phyloP scores from a whole-genome alignment of 92 coral and sea anemone species.

The Porites evermanni region DNA sequence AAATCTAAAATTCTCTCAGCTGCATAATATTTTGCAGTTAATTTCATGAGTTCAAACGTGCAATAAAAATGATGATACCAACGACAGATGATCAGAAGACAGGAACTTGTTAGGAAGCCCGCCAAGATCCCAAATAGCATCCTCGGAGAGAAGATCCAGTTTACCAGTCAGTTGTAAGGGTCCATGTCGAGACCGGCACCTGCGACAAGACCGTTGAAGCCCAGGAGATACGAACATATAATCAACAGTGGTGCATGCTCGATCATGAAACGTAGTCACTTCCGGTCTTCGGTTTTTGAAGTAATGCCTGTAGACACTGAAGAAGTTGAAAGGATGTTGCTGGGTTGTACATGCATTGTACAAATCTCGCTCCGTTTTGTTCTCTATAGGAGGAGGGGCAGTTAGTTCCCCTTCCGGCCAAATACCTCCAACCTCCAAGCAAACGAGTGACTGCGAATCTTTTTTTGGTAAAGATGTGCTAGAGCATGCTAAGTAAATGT shows the following conservation, averaged over 20 bases:
- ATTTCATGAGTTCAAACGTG: not conserved
- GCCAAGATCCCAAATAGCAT: conserved; percentile 41
- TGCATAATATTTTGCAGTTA: too few relatives aligned
- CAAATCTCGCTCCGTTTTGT: not conserved
- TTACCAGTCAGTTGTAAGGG: conserved; percentile 76
- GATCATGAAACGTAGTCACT: conserved; percentile 89
- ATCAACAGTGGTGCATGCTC: conserved; percentile 88
- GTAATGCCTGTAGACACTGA: conserved; percentile 84
- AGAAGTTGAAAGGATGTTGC: conserved; percentile 67
- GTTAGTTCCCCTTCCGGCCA: conserved; percentile 23
- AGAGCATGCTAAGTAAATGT: not conserved
- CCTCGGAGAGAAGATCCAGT: conserved; percentile 68
- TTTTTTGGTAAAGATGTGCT: not conserved
- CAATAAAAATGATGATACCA: conserved; percentile 83
- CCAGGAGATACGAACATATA: conserved; percentile 82
- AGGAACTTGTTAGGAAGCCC: conserved; percentile 81
- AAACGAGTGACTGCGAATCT: not conserved
- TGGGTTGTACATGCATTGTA: conserved; percentile 12
- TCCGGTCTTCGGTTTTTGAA: conserved; percentile 57
- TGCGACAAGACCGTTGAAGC: conserved; percentile 6
- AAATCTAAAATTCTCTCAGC: not conserved
- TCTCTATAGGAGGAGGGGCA: not conserved
- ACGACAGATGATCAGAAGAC: conserved; percentile 94
- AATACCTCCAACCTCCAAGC: not conserved
- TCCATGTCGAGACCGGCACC: conserved; percentile 46